Evolutionary conservation across 2,888 invertebrate species (phyloP), one percentile per base, ranked within the genome.

Genomic region (Drosophila tanythrix): DNA sequence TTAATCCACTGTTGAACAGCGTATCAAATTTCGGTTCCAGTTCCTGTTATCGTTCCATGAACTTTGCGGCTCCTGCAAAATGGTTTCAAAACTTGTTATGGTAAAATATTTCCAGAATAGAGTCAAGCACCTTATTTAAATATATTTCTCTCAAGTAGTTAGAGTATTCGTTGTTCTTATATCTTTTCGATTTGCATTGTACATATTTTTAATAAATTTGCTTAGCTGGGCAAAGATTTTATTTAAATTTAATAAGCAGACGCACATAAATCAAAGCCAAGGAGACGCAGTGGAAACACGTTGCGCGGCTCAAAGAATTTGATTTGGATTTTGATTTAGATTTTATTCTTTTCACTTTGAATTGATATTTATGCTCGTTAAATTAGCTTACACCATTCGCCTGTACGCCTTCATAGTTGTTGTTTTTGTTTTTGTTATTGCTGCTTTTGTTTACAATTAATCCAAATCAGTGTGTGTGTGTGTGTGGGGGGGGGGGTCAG

Each of bases 321-420:
- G 36, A 66, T 70, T 71, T 46, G 7, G 46, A 25, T 46, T 46
- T 46, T 25, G n/a, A 40, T 35, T 36, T 36, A 6, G 11, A 43
- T 70, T 74, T 62, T 62, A 58, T 60, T 64, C 50, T 56, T 68
- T 68, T 68, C 35, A 55, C 55, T 67, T 55, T 65, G 31, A 67
- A 83, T 80, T 68, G 83, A 83, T 80, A 85, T 84, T 86, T 88
- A 88, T 79, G 87, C 56, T 56, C 70, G 62, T 71, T 70, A 74
- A 83, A 86, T 88, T 73, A 79, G 86, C 78, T 86, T 86, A 83
- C 69, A 70, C 67, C 57, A 78, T 85, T 88, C 80, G 65, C 70
- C 75, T 68, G 65, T 67, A 55, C 63, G 71, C 56, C 52, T 35
- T 51, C 48, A 55, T 13, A 18, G 38, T 21, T 55, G 66, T 11